A percentile compares a stretch with the other conserved stretches of the same genome.
Evolutionary conservation across 2,113 vertebrate genomes (phyloP).

Genomic region (Vulpes ferrilata): DNA sequence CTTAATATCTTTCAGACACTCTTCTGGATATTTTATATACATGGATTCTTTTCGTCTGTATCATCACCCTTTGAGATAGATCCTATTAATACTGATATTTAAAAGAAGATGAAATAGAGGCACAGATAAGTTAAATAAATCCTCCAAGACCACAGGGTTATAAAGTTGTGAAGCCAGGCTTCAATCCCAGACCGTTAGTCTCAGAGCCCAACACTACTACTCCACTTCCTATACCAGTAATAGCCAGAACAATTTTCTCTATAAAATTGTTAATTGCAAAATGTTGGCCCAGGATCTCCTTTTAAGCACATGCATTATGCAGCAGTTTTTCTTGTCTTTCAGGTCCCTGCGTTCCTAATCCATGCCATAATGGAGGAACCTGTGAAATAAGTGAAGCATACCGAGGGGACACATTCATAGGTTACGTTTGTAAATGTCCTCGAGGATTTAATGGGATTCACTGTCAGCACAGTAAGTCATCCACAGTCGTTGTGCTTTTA

Average conservation of each 20-base stretch:
- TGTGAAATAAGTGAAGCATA: conserved; percentile 98
- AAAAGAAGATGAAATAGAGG: not conserved
- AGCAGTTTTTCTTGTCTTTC: conserved; percentile 55
- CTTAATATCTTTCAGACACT: not conserved
- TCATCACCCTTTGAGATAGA: not conserved
- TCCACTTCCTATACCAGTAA: not conserved
- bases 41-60: not conserved
- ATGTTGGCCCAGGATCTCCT: not conserved
- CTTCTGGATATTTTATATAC: not conserved
- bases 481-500: not conserved
- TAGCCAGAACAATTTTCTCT: not conserved
- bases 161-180: not conserved
- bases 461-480: conserved; percentile 98
- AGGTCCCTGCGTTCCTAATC: conserved; percentile 98
- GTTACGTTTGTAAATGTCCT: conserved; percentile 97
- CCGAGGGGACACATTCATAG: conserved; percentile 98
- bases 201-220: not conserved
- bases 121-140: not conserved
- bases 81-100: not conserved
- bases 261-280: not conserved
- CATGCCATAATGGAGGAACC: conserved; percentile 97
- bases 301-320: not conserved
- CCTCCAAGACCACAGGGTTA: not conserved
- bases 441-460: conserved; percentile 97
- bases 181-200: not conserved